Evolutionary conservation across 2,797 vertebrate genomes (phyloP).

Genomic region (Sebastes iracundus): DNA sequence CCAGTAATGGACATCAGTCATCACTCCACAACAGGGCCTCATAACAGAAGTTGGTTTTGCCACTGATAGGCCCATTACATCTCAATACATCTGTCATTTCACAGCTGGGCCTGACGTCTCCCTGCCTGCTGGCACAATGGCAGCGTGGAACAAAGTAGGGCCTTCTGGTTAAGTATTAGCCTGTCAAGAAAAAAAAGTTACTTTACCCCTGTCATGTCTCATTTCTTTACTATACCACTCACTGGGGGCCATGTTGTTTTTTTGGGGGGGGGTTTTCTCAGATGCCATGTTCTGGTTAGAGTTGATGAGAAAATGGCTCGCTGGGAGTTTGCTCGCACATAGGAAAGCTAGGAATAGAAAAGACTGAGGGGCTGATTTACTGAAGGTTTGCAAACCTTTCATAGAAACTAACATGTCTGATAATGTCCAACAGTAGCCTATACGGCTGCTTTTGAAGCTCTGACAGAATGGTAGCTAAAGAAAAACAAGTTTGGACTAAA

Average conservation of each 20-base stretch:
- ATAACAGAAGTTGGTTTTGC: slow-evolving; percentile 37
- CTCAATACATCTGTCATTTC: slow-evolving; percentile 53
- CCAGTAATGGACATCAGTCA: slow-evolving; percentile 44
- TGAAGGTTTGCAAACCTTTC: neutral
- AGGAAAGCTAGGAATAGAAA: neutral
- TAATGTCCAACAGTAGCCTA: neutral
- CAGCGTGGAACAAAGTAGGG: slow-evolving; percentile 27
- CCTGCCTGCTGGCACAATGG: slow-evolving; percentile 27
- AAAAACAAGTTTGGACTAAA: neutral
- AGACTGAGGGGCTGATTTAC: neutral
- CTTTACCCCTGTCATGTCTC: slow-evolving; percentile 13
- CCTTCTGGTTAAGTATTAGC: slow-evolving; percentile 32
- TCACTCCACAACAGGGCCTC: slow-evolving; percentile 35
- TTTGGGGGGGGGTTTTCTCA: neutral
- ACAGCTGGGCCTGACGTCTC: slow-evolving; percentile 16
- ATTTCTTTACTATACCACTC: slow-evolving; percentile 17
- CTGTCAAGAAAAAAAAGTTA: slow-evolving; percentile 39
- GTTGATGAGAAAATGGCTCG: slow-evolving; percentile 7
- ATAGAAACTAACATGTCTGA: neutral
- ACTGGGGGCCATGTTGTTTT: neutral
- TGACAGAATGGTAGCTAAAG: neutral
- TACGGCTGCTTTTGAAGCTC: neutral
- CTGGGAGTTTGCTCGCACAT: neutral
- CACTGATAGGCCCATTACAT: slow-evolving; percentile 57
- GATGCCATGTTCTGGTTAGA: slow-evolving; percentile 4